A percentile compares a stretch with the other conserved stretches of the same genome.
Conservation (phyloP, 2,797 vertebrate genomes). For the Catharus ustulatus region DNA sequence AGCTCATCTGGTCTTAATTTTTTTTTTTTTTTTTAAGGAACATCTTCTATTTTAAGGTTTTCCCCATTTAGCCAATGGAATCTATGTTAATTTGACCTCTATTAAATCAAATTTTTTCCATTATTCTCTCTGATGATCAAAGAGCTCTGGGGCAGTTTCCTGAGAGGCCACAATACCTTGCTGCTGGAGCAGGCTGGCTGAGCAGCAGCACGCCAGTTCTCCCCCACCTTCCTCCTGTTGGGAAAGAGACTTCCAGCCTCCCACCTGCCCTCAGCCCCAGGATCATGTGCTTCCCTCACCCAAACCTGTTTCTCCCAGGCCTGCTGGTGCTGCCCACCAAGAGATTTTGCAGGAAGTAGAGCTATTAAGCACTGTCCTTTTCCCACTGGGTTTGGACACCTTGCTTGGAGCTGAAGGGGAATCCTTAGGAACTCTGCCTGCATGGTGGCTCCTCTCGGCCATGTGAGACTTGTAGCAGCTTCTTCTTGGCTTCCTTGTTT, state of each 20-base stretch:
- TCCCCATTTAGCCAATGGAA: constrained; percentile 16
- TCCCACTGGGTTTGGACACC: not conserved
- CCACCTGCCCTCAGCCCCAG: not conserved
- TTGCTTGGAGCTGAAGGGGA: not conserved
- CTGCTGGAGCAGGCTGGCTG: not conserved
- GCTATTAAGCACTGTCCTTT: not conserved
- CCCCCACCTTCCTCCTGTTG: not conserved
- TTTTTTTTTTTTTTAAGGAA: constrained; percentile 38
- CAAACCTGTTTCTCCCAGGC: not conserved
- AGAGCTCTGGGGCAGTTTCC: constrained; percentile 6
- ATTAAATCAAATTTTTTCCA: not conserved
- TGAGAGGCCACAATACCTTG: not conserved
- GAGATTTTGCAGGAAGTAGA: not conserved
- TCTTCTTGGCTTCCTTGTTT: not conserved
- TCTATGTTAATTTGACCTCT: constrained; percentile 38
- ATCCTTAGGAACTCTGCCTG: not conserved
- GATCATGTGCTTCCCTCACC: fast-evolving
- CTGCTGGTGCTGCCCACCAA: fast-evolving
- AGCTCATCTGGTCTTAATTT: constrained; percentile 71
- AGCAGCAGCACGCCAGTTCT: not conserved
- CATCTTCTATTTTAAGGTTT: constrained; percentile 61
- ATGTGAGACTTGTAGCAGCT: fast-evolving
- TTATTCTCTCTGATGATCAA: constrained; percentile 46
- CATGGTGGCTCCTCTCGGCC: not conserved
- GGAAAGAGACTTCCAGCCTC: not conserved